Evolutionary conservation across 2,113 vertebrate genomes (phyloP).

Genomic region (Takifugu flavidus): DNA sequence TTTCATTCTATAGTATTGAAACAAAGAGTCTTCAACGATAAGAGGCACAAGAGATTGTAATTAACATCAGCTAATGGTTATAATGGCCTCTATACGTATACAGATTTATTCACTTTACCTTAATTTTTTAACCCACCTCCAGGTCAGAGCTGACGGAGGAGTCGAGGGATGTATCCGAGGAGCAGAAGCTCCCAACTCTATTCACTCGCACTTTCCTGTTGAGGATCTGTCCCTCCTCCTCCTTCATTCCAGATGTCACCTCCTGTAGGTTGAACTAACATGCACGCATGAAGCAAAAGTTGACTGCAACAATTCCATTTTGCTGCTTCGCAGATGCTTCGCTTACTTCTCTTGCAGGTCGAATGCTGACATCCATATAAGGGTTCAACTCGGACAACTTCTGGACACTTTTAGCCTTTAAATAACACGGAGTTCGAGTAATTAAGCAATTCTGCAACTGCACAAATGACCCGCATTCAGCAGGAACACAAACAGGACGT

Average conservation of each 20-base stretch:
- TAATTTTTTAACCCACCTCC: constrained; percentile 68
- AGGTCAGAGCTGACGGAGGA: constrained; percentile 76
- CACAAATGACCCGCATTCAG: no score
- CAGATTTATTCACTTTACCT: background rate
- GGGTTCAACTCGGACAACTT: constrained; percentile 65
- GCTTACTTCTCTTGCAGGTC: constrained; percentile 72
- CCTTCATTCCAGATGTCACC: constrained; percentile 46
- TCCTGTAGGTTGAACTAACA: constrained; percentile 51
- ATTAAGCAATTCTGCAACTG: background rate
- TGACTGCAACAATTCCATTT: background rate
- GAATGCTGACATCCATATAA: constrained; percentile 75
- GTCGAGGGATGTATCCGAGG: constrained; percentile 68
- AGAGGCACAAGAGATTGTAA: no score
- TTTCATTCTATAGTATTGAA: no score
- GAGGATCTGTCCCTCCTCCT: constrained; percentile 17
- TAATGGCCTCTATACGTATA: no score
- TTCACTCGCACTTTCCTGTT: constrained; percentile 41
- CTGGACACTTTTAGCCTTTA: constrained; percentile 36
- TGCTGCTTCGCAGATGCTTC: background rate
- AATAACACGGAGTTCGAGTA: constrained; percentile 7
- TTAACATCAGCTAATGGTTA: no score
- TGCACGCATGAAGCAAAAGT: background rate
- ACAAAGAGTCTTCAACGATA: no score
- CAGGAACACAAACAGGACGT: no score
- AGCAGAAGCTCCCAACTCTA: constrained; percentile 53